These are phyloP conservation scores for Galendromus occidentalis DNA, from an alignment of 1,140 invertebrate genomes.

Conservation along the genomic window DNA sequence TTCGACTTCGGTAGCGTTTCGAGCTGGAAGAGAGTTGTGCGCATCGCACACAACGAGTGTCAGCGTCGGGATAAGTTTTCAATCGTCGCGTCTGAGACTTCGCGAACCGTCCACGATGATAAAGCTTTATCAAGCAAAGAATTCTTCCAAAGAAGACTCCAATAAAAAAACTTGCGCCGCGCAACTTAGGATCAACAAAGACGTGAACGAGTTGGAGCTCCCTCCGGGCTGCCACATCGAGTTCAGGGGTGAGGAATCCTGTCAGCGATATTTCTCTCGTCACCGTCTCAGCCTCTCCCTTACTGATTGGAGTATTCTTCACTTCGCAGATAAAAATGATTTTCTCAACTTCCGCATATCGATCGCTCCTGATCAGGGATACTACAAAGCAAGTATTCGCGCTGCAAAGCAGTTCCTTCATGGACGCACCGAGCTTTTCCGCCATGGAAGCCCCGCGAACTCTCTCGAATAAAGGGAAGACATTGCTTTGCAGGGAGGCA, in stretches of 20 bases:
- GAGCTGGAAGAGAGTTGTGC: too few species aligned
- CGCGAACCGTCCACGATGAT: not conserved
- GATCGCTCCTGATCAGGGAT: slow-evolving; percentile 82
- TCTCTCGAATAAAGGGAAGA: not conserved
- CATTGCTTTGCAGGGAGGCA: slow-evolving; percentile 40
- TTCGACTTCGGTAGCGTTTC: too few species aligned
- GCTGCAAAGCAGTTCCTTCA: not conserved
- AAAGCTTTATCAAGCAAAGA: not conserved
- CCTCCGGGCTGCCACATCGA: slow-evolving; percentile 90
- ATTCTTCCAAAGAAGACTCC: not conserved
- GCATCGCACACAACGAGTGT: too few species aligned
- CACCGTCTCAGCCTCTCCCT: too few species aligned
- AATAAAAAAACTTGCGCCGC: slow-evolving; percentile 1
- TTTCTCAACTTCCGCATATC: slow-evolving; percentile 85
- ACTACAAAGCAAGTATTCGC: slow-evolving; percentile 11
- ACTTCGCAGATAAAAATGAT: slow-evolving; percentile 60
- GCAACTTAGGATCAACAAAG: slow-evolving; percentile 31
- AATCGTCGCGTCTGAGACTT: too few species aligned
- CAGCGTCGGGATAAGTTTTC: too few species aligned
- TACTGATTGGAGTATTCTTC: too few species aligned
- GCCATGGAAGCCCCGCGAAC: not conserved
- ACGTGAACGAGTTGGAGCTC: slow-evolving; percentile 90
- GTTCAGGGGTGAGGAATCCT: slow-evolving; percentile 39
- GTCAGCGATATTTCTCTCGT: not conserved
- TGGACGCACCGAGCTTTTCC: not conserved